phyloP scores from a whole-genome alignment of 2,888 invertebrate genomes.

The Volucella inflata region DNA sequence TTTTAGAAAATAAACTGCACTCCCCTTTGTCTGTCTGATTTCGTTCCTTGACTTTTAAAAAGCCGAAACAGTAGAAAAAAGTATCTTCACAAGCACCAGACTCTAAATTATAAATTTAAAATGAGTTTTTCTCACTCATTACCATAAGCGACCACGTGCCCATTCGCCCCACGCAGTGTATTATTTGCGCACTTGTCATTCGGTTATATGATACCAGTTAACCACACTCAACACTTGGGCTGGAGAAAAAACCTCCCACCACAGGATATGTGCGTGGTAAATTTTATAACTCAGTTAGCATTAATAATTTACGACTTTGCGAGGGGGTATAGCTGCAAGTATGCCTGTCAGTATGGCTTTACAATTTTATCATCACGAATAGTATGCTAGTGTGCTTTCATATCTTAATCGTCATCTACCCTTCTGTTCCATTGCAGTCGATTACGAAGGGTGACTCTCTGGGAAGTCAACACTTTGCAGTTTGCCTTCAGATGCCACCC shows the following conservation, averaged over 20 bases:
- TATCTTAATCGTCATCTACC: constrained; percentile 74
- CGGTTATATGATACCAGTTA: constrained; percentile 51
- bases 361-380: constrained; percentile 53
- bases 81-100: background rate
- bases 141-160: constrained; percentile 48
- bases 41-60: too few species aligned
- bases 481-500: background rate
- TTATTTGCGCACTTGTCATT: too few species aligned
- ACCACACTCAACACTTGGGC: constrained; percentile 44
- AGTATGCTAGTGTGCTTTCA: constrained; percentile 12
- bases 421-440: constrained; percentile 61
- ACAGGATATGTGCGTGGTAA: constrained; percentile 43
- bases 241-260: background rate
- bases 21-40: too few species aligned
- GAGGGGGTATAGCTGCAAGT: too few species aligned
- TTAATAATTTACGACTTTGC: constrained; percentile 67
- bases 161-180: constrained; percentile 21
- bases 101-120: constrained; percentile 23
- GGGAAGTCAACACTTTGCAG: constrained; percentile 67
- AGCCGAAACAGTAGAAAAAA: too few species aligned
- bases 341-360: constrained; percentile 34
- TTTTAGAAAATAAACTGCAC: too few species aligned
- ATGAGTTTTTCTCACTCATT: constrained; percentile 30
- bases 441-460: constrained; percentile 14
- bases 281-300: constrained; percentile 67